Percentiles rank a stretch among this genome's conserved stretches.
Conservation (phyloP, 1,140 invertebrate genomes). For the Triops cancriformis region DNA sequence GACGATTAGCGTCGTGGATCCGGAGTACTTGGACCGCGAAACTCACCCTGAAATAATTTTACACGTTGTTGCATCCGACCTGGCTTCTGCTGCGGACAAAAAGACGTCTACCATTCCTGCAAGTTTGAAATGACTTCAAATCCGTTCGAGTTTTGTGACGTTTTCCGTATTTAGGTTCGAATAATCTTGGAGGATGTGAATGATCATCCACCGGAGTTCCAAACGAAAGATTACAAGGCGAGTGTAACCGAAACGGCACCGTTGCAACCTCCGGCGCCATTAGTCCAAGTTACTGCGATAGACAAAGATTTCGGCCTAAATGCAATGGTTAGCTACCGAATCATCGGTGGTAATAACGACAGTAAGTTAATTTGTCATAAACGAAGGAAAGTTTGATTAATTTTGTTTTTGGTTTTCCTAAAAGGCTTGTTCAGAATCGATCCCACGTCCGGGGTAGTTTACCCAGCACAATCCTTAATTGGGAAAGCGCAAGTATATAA, state of each 20-base stretch:
- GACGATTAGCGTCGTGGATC: constrained; percentile 43
- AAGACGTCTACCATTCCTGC: constrained; percentile 64
- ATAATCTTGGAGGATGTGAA: constrained; percentile 74
- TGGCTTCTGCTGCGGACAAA: constrained; percentile 56
- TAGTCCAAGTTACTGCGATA: constrained; percentile 64
- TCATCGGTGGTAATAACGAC: constrained; percentile 59
- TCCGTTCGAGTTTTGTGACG: not conserved
- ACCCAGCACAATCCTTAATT: constrained; percentile 57
- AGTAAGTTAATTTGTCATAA: constrained; percentile 38
- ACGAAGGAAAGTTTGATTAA: not conserved
- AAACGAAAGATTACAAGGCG: constrained; percentile 60
- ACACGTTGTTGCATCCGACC: constrained; percentile 69
- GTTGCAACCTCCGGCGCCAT: constrained; percentile 61
- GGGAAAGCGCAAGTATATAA: constrained; percentile 55
- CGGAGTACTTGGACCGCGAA: constrained; percentile 70
- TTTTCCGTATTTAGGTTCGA: constrained; percentile 36
- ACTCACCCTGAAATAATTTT: constrained; percentile 57
- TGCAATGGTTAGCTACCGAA: constrained; percentile 62
- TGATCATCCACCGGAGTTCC: constrained; percentile 72
- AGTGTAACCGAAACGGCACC: constrained; percentile 74
- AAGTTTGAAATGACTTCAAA: constrained; percentile 32
- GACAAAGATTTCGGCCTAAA: constrained; percentile 70
- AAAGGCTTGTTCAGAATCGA: constrained; percentile 62
- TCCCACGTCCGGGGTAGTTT: constrained; percentile 61
- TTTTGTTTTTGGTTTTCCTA: not conserved